These are phyloP conservation scores for Triplophysa tibetana DNA, from an alignment of 2,113 vertebrate genomes.

Conservation along the genomic window DNA sequence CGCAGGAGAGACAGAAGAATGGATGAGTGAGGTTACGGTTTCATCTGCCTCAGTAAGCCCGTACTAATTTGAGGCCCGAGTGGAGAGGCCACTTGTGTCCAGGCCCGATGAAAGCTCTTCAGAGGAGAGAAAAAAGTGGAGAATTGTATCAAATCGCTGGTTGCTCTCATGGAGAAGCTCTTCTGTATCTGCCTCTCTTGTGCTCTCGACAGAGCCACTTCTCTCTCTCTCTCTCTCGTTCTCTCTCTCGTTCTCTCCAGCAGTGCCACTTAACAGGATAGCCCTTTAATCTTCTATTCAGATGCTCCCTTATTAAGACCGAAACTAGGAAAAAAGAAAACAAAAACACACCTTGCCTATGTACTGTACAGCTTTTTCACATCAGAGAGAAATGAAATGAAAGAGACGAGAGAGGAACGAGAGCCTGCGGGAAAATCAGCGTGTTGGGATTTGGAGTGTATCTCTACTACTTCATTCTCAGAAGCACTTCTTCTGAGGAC, in stretches of 20 bases:
- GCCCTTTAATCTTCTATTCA: slow-evolving; percentile 75
- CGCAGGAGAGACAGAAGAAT: slow-evolving; percentile 24
- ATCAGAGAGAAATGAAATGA: slow-evolving; percentile 39
- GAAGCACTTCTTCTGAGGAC: slow-evolving; percentile 1
- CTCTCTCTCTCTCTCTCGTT: not conserved
- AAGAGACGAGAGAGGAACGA: not conserved
- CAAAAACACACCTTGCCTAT: slow-evolving; percentile 26
- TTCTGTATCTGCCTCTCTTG: slow-evolving; percentile 7
- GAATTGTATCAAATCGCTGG: slow-evolving; percentile 67
- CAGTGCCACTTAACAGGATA: slow-evolving; percentile 58
- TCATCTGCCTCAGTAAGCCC: slow-evolving; percentile 47
- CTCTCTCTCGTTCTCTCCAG: slow-evolving; percentile 34
- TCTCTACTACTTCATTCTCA: slow-evolving; percentile 38
- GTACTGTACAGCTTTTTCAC: slow-evolving; percentile 30
- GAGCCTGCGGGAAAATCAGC: slow-evolving; percentile 34
- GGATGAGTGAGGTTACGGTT: slow-evolving; percentile 38
- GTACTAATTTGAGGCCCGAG: slow-evolving; percentile 66
- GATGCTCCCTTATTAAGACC: slow-evolving; percentile 69
- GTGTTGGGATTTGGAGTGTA: slow-evolving; percentile 31
- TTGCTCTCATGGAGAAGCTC: slow-evolving; percentile 32
- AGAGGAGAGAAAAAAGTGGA: slow-evolving; percentile 64
- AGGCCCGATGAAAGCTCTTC: slow-evolving; percentile 74
- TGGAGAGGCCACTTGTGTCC: slow-evolving; percentile 72
- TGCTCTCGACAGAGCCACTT: not conserved
- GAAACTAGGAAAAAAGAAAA: slow-evolving; percentile 49